Conservation (phyloP, 2,888 invertebrate genomes). For the Beris chalybata region DNA sequence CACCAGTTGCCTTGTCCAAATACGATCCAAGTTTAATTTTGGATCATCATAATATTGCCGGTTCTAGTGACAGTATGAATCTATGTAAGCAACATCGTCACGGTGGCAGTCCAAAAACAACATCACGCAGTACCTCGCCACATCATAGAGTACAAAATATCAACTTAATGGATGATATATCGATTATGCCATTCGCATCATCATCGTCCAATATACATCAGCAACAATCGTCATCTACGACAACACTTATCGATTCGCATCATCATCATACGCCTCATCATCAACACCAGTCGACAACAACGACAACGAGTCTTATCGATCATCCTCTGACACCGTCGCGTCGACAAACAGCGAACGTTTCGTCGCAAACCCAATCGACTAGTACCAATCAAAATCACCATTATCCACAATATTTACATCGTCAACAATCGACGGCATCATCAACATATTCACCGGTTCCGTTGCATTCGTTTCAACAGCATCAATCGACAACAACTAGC, state of each 20-base stretch:
- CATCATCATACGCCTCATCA: conserved; percentile 49
- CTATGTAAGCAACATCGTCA: conserved; percentile 49
- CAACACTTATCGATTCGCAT: conserved; percentile 49
- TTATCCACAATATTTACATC: conserved; percentile 46
- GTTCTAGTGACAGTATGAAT: conserved; percentile 42
- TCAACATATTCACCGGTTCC: conserved; percentile 55
- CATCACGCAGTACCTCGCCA: conserved; percentile 56
- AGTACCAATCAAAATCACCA: conserved; percentile 40
- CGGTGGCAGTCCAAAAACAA: conserved; percentile 54
- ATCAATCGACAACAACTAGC: conserved; percentile 55
- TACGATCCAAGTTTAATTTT: conserved; percentile 46
- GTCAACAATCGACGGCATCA: conserved; percentile 53
- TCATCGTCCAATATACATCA: conserved; percentile 26
- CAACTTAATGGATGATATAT: conserved; percentile 54
- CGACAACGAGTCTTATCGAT: conserved; percentile 52
- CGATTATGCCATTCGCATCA: conserved; percentile 38
- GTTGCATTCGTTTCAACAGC: conserved; percentile 53
- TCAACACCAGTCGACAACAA: conserved; percentile 55
- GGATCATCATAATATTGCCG: conserved; percentile 41
- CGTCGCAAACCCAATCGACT: conserved; percentile 50
- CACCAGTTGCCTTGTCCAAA: conserved; percentile 59
- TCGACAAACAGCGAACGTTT: conserved; percentile 52
- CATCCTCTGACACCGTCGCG: conserved; percentile 55
- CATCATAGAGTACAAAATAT: conserved; percentile 54
- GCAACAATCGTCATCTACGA: conserved; percentile 29